Percentiles rank a stretch among this genome's conserved stretches.
phyloP scores from a whole-genome alignment of 2,888 invertebrate genomes.

The Minunthozetes semirufus region DNA sequence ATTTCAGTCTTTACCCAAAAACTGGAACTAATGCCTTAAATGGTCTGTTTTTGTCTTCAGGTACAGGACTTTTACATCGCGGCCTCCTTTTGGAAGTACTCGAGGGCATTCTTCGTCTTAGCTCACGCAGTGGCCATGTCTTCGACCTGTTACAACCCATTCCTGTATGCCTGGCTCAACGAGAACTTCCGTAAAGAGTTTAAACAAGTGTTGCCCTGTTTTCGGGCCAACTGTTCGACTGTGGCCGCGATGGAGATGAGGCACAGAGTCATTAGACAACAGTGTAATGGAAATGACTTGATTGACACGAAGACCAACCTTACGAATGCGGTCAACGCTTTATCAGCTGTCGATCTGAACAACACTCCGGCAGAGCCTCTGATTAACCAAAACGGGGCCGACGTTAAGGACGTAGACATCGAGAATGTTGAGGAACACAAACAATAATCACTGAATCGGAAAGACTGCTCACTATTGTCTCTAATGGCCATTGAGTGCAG shows the following conservation, averaged over 20 bases:
- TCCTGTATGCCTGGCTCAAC: constrained; percentile 91
- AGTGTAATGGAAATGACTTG: neutral
- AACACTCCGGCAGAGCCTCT: too few species aligned
- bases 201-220: constrained; percentile 51
- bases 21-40: neutral
- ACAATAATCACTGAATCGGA: too few species aligned
- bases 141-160: constrained; percentile 87
- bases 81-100: constrained; percentile 63
- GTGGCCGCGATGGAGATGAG: constrained; percentile 1
- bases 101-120: constrained; percentile 79
- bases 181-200: constrained; percentile 88
- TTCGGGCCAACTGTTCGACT: constrained; percentile 33
- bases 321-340: too few species aligned
- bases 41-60: constrained; percentile 49
- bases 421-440: too few species aligned
- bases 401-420: too few species aligned
- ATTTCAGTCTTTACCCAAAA: neutral
- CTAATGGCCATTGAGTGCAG: too few species aligned
- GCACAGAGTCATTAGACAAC: neutral
- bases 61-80: constrained; percentile 62
- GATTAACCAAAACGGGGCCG: too few species aligned
- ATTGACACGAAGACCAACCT: too few species aligned
- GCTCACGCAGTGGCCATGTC: constrained; percentile 86
- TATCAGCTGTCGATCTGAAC: too few species aligned
- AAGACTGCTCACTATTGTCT: too few species aligned